Percentiles rank a stretch among this genome's conserved stretches.
Conservation (phyloP, 1,140 invertebrate species). For the Formica exsecta region DNA sequence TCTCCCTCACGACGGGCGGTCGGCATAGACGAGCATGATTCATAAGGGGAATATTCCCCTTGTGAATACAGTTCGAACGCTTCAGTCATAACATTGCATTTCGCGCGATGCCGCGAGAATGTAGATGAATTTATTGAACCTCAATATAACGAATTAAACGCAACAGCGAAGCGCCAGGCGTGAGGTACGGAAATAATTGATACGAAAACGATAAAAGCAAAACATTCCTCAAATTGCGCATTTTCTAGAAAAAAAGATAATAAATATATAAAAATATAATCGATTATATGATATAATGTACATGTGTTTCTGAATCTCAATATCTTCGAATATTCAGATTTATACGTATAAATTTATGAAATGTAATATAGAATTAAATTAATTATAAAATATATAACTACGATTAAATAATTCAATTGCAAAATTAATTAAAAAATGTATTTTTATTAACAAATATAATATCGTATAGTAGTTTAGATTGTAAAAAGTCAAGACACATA, state of each 20-base stretch:
- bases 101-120: constrained; percentile 17
- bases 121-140: constrained; percentile 39
- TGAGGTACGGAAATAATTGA: constrained; percentile 2
- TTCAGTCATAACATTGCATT: constrained; percentile 51
- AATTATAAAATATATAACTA: background rate
- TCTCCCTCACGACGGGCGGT: constrained; percentile 11
- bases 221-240: background rate
- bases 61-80: constrained; percentile 61
- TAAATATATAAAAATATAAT: background rate
- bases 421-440: background rate
- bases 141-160: constrained; percentile 23
- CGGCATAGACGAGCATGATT: constrained; percentile 58
- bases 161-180: background rate
- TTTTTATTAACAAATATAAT: background rate
- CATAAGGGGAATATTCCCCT: constrained; percentile 58
- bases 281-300: background rate
- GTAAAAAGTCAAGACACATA: background rate
- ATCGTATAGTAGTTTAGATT: background rate
- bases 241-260: constrained; percentile 1
- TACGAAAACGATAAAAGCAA: background rate
- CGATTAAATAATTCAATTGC: background rate
- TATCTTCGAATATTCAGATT: background rate
- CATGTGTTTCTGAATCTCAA: background rate
- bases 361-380: background rate
- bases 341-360: background rate